Evolutionary conservation across 2,888 invertebrate species (phyloP), one percentile per base, ranked within the genome.

Genomic region (Lasius platythorax): DNA sequence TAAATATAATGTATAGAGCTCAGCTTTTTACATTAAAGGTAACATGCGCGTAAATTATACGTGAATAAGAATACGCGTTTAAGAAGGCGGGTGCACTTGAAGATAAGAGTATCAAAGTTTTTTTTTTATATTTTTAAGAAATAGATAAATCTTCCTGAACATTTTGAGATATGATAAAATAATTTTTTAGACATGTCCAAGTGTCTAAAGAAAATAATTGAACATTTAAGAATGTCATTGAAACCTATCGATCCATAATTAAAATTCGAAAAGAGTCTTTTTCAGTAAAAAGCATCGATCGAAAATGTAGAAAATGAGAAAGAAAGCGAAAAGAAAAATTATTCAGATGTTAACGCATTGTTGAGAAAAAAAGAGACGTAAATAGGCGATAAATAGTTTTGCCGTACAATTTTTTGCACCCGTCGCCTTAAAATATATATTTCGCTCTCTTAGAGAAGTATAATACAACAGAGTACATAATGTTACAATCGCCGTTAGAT

Each of bases 1-100:
- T 37, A 63, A 79, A 79, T 43, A 58, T 58, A 68, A 56, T 40
- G 40, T 9, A 33, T 58, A 68, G 23, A 50, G n/a, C 9, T 6
- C 4, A 68, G 56, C 18, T 66, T 66, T 68, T 56, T 28, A 68
- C 18, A 46, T 70, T 68, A 43, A 58, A 78, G 43, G 58, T 58
- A 61, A 72, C n/a, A 33, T 72, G 43, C 23, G 43, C 46, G 18
- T 61, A 46, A 46, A 43, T 61, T 11, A 78, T 68, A 33, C 4
- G n/a, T 30, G 18, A 53, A 68, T 68, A 56, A 46, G 43, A 68
- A 37, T 30, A 28, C 30, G 8, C 8, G 3, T 58, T 58, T 58
- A 53, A 53, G n/a, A 53, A 50, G 50, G 50, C 18, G n/a, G 50
- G n/a, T 53, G 50, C 46, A 18, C 2, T 8, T n/a, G 18, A 8